phyloP scores from a whole-genome alignment of 1,140 invertebrate genomes.

The Lepidostoma basale region DNA sequence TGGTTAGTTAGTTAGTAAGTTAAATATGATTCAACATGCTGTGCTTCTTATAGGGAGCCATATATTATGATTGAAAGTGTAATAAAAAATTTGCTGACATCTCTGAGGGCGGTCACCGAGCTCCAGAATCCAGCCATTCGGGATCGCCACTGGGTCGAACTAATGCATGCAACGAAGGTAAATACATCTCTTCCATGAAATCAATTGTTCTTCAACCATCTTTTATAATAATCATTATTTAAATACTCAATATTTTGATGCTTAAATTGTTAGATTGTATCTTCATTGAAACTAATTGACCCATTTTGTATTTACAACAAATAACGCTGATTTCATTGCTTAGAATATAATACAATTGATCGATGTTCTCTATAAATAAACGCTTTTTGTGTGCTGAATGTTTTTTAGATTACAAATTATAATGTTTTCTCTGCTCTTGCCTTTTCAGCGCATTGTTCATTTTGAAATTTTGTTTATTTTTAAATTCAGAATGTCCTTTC shows the following conservation, averaged over 20 bases:
- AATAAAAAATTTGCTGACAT: constrained; percentile 86
- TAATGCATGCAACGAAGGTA: constrained; percentile 91
- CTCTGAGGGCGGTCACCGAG: constrained; percentile 86
- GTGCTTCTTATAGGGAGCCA: constrained; percentile 53
- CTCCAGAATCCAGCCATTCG: constrained; percentile 93
- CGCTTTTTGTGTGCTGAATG: no score
- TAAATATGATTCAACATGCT: no score
- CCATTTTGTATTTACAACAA: background rate
- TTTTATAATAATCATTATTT: background rate
- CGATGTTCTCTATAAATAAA: no score
- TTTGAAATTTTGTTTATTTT: no score
- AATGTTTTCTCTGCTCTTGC: no score
- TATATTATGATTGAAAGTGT: constrained; percentile 70
- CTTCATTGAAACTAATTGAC: no score
- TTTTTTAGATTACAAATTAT: background rate
- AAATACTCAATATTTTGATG: background rate
- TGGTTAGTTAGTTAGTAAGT: no score
- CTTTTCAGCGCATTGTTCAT: no score
- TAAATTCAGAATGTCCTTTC: no score
- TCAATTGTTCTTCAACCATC: background rate
- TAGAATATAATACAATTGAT: background rate
- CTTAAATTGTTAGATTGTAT: no score
- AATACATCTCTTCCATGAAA: constrained; percentile 3
- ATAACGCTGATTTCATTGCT: no score
- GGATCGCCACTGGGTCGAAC: constrained; percentile 90